Evolutionary conservation across 1,140 invertebrate species (phyloP).

Genomic region (Bombus haemorrhoidalis): DNA sequence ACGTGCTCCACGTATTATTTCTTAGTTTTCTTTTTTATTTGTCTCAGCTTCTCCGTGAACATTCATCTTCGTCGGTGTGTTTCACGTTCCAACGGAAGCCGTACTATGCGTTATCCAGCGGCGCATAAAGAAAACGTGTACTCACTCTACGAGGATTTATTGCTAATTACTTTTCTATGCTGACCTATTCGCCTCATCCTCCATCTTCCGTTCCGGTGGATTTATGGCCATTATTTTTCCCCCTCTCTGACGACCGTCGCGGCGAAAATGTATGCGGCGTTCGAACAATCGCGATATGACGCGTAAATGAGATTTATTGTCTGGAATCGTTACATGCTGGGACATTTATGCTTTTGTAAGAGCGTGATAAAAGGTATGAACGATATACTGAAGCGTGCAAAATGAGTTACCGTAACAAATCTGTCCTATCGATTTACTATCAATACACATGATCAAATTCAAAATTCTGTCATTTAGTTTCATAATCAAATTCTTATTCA

Average conservation of each 20-base stretch:
- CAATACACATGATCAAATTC: not conserved
- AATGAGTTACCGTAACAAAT: not conserved
- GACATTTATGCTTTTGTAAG: not conserved
- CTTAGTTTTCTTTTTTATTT: not conserved
- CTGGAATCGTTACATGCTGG: not conserved
- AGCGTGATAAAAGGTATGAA: not conserved
- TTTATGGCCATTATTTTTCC: slow-evolving; percentile 61
- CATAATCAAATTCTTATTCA: not conserved
- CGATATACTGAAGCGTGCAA: not conserved
- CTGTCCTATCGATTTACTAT: not conserved
- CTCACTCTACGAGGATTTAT: slow-evolving; percentile 56
- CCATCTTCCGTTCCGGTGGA: slow-evolving; percentile 18
- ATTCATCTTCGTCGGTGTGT: slow-evolving; percentile 30
- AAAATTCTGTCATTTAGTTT: not conserved
- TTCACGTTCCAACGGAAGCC: slow-evolving; percentile 2
- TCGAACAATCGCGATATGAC: slow-evolving; percentile 57
- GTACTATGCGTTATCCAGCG: slow-evolving; percentile 5
- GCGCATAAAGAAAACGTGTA: slow-evolving; percentile 44
- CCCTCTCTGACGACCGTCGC: not conserved
- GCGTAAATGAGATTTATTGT: slow-evolving; percentile 49
- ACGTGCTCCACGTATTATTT: not conserved
- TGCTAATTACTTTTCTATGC: slow-evolving; percentile 66
- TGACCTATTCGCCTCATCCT: slow-evolving; percentile 31
- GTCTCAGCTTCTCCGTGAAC: not conserved
- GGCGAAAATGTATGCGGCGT: slow-evolving; percentile 49